Percentiles rank a stretch among this genome's conserved stretches.
phyloP scores from a whole-genome alignment of 2,888 invertebrate species.

The Drosophila bunnanda region DNA sequence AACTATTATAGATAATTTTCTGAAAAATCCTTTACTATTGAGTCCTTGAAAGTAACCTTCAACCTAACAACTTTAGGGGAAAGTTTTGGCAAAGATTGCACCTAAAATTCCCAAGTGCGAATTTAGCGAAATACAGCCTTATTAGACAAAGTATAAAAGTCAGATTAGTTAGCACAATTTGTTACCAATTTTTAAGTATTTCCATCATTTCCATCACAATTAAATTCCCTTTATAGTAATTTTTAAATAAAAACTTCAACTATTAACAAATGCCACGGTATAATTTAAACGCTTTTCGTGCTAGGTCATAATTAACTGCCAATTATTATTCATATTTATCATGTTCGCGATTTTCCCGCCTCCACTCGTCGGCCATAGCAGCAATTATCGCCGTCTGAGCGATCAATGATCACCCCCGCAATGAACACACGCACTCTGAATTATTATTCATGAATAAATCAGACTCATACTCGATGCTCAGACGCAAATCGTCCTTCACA shows the following conservation, averaged over 20 bases:
- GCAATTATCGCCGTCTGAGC: constrained; percentile 40
- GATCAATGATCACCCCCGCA: constrained; percentile 44
- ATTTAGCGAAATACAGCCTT: neutral
- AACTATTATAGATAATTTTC: too few species aligned
- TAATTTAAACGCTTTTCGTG: constrained; percentile 3
- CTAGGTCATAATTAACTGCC: constrained; percentile 34
- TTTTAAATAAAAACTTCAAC: neutral
- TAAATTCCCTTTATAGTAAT: too few species aligned
- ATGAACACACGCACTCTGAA: constrained; percentile 27
- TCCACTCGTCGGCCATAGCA: constrained; percentile 10
- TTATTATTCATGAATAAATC: constrained; percentile 41
- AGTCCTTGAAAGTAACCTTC: too few species aligned
- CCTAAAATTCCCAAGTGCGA: neutral
- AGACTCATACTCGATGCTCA: constrained; percentile 30
- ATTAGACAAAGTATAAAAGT: neutral
- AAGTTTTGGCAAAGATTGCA: neutral
- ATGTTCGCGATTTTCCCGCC: constrained; percentile 32
- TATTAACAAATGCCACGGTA: neutral
- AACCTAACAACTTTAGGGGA: too few species aligned
- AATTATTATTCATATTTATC: constrained; percentile 43
- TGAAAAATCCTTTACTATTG: too few species aligned
- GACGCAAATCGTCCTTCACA: constrained; percentile 40
- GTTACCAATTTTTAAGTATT: too few species aligned
- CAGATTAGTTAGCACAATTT: neutral
- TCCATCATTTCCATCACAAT: neutral